These are phyloP conservation scores for Tursiops truncatus DNA, from an alignment of 2,113 vertebrate species.

Conservation along the genomic window DNA sequence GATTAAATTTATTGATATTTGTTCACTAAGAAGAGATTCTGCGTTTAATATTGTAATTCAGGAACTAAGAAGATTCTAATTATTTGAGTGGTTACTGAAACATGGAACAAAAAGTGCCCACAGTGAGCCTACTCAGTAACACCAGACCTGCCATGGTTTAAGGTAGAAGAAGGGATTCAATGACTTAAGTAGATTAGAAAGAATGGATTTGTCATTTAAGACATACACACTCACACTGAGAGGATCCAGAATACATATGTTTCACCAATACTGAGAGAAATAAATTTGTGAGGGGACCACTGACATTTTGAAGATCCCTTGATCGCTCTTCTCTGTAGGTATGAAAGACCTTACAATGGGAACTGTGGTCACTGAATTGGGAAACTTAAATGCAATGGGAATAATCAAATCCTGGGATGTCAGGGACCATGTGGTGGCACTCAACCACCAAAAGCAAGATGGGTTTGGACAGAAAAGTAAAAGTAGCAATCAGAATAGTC, in stretches of 20 bases:
- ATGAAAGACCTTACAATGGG: background rate
- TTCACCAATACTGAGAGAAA: background rate
- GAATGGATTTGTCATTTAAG: background rate
- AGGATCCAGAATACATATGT: background rate
- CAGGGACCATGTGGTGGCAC: background rate
- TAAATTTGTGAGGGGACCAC: background rate
- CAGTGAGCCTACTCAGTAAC: background rate
- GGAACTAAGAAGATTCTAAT: background rate
- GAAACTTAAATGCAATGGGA: background rate
- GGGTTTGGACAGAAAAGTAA: background rate
- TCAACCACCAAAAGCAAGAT: background rate
- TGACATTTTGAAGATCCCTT: background rate
- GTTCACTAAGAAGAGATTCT: background rate
- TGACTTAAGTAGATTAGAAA: background rate
- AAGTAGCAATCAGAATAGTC: background rate
- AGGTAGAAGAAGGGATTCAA: background rate
- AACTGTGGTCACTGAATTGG: background rate
- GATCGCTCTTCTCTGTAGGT: background rate
- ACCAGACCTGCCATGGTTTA: background rate
- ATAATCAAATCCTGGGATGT: background rate
- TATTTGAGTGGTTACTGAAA: background rate
- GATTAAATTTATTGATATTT: background rate
- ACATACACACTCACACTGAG: background rate
- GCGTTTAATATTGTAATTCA: background rate
- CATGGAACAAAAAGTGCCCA: background rate